A percentile compares a stretch with the other conserved stretches of the same genome.
Conservation (phyloP, 2,888 invertebrate species). For the Iphiclides podalirius region DNA sequence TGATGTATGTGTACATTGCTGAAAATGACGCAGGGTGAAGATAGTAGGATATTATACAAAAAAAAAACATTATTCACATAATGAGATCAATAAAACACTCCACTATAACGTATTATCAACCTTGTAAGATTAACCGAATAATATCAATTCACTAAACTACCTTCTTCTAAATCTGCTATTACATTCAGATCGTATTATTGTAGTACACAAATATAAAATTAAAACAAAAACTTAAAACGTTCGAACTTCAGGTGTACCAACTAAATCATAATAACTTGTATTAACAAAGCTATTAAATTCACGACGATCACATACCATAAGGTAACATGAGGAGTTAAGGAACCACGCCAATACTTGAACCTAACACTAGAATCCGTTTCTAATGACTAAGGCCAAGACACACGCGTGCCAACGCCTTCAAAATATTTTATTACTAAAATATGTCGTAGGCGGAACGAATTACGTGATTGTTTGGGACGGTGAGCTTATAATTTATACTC, state of each 20-base stretch:
- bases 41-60: slow-evolving; percentile 33
- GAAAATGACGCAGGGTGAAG: slow-evolving; percentile 60
- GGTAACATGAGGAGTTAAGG: not conserved
- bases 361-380: not conserved
- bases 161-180: too few species aligned
- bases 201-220: too few species aligned
- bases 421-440: slow-evolving; percentile 14
- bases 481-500: slow-evolving; percentile 11
- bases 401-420: slow-evolving; percentile 8
- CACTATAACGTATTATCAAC: too few species aligned
- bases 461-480: not conserved
- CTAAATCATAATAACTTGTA: too few species aligned
- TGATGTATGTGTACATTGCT: slow-evolving; percentile 58
- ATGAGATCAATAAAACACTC: slow-evolving; percentile 5
- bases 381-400: not conserved
- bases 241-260: too few species aligned
- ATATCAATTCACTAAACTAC: too few species aligned
- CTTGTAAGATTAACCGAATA: too few species aligned
- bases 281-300: too few species aligned
- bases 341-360: not conserved
- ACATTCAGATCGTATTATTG: too few species aligned
- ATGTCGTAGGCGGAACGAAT: slow-evolving; percentile 19
- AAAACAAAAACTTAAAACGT: too few species aligned
- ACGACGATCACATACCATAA: not conserved
- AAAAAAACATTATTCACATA: not conserved